Conservation (phyloP, 1,140 invertebrate genomes). For the Brachystomella parvula region DNA sequence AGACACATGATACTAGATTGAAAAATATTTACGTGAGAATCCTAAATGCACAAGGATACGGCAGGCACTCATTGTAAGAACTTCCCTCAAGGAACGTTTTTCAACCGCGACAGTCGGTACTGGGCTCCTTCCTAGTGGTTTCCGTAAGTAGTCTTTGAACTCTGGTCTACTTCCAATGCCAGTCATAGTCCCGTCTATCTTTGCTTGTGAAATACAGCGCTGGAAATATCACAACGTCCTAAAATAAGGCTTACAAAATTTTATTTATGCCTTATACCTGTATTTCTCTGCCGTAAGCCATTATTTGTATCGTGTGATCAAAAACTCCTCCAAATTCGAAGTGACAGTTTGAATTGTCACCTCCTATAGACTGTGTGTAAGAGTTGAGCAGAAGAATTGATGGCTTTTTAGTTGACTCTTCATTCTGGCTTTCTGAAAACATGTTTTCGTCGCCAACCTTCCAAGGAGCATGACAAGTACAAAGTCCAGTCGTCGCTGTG, state of each 20-base stretch:
- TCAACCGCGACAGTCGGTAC: background rate
- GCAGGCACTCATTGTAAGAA: background rate
- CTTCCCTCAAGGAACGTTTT: background rate
- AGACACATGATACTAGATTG: too few relatives aligned
- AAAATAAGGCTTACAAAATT: background rate
- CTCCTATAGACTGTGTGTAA: background rate
- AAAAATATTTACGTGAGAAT: background rate
- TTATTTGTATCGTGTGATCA: background rate
- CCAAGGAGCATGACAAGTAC: background rate
- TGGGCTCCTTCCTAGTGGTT: background rate
- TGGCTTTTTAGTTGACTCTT: background rate
- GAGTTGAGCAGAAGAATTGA: background rate
- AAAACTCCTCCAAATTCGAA: background rate
- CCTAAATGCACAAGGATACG: background rate
- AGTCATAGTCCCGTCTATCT: background rate
- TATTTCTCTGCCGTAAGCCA: background rate
- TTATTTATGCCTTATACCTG: background rate
- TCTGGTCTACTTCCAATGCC: background rate
- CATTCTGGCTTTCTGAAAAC: background rate
- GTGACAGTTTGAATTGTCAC: background rate
- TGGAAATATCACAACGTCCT: background rate
- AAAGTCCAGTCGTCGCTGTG: background rate
- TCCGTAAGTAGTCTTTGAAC: background rate
- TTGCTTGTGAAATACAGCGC: background rate
- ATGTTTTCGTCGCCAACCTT: background rate